These are phyloP conservation scores for Synergus japonicus DNA, from an alignment of 2,888 invertebrate species.

Conservation along the genomic window DNA sequence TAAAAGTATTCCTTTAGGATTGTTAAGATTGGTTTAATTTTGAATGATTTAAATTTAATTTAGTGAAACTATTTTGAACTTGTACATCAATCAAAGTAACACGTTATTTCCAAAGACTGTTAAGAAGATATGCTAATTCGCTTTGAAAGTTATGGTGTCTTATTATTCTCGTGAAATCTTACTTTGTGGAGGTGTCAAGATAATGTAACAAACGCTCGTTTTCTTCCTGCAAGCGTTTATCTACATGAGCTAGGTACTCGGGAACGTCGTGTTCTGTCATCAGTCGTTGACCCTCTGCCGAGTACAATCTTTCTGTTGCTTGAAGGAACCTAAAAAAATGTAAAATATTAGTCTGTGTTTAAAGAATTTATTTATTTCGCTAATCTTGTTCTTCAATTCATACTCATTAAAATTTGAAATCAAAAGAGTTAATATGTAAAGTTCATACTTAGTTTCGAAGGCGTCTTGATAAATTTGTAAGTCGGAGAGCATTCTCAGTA, in stretches of 20 bases:
- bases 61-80: no score
- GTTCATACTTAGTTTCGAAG: slow-evolving; percentile 87
- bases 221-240: slow-evolving; percentile 95
- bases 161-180: slow-evolving; percentile 57
- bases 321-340: slow-evolving; percentile 84
- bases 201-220: slow-evolving; percentile 95
- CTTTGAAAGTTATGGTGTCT: not conserved
- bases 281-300: slow-evolving; percentile 94
- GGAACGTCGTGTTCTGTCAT: slow-evolving; percentile 97
- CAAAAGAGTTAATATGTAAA: not conserved
- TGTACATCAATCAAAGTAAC: no score
- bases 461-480: slow-evolving; percentile 95
- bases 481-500: slow-evolving; percentile 97
- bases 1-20: no score
- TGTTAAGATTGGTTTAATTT: slow-evolving; percentile 13
- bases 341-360: not conserved
- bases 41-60: not conserved
- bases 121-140: not conserved
- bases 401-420: not conserved
- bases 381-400: not conserved
- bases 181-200: slow-evolving; percentile 96
- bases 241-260: slow-evolving; percentile 96
- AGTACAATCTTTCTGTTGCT: slow-evolving; percentile 95
- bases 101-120: no score
- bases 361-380: not conserved